Evolutionary conservation across 2,113 vertebrate genomes (phyloP), one percentile per base, ranked within the genome.

Genomic region (Tychaedon coryphoeus): DNA sequence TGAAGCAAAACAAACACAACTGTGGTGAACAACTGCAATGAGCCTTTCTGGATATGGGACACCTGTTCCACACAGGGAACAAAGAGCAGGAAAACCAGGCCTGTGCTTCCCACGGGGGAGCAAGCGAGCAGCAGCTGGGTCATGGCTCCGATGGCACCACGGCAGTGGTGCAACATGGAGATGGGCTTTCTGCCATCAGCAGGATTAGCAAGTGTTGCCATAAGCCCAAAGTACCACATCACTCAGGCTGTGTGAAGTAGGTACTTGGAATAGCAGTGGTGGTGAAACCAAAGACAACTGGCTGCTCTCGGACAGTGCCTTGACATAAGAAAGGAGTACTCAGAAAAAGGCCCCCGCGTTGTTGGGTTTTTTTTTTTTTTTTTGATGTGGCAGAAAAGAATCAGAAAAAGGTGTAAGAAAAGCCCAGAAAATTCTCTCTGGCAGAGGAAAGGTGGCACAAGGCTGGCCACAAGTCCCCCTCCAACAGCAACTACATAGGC

Each of bases 101-200:
- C 54, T 4, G 1, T 20, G 13, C 48, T 64, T 86, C 48, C 58
- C 6, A 0, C 12, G 42, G 19, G 29, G 23, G 7, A 66, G 16
- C 3, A 8, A 86, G 66, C 0, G 0, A 83, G 62, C 40, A 62
- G 69, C 13, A 2, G 34, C 23, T 12, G 4, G 58, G 34, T 70
- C 29, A 23, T 0, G 6, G 74, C 54, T 81, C 47, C 7, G 1
- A n/a, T 4, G 1, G 92, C 57, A 53, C 34, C 36, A 51, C 8
- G 29, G 70, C 40, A 24, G 0, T 14, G 18, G 42, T 62, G 22
- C n/a, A 25, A 33, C 2, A 3, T 8, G 43, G 24, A 43, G 29
- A 8, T 26, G 65, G 50, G n/a, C 26, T 57, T 74, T 25, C 56
- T 88, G 87, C 65, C 33, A 22, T 48, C 42, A 33, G 47, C 12